Evolutionary conservation across 2,888 invertebrate species (phyloP), one percentile per base, ranked within the genome.

Genomic region (Agelastica alni): DNA sequence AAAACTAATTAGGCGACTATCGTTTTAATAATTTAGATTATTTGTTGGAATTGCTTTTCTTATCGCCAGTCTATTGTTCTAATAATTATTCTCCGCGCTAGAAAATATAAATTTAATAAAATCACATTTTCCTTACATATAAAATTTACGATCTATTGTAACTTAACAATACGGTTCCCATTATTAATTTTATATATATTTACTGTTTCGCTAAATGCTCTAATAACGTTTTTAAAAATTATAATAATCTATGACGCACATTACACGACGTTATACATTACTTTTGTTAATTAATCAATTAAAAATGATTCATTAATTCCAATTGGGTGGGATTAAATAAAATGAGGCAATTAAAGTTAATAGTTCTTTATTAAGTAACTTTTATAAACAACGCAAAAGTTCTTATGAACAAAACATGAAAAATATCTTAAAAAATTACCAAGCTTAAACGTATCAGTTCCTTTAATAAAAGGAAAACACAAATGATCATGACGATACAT

Each of bases 251-350:
- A 56, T 56, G 51, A 51, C 47, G 56, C 47, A 56, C 43, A 41
- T 30, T 32, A 18, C 26, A 20, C 18, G 46, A 34, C 41, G 30
- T n/a, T 17, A 36, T 36, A 39, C 37, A 31, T 53, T 52, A 42
- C 53, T 65, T 66, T 64, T 58, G 58, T 63, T 65, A 64, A 66
- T 64, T 63, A 65, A 60, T 63, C 59, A 59, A 60, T 66, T 64
- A 65, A 61, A 61, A 62, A 57, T 64, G 62, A 65, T 65, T 65
- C 61, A 63, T 64, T 59, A 58, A 60, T 62, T 64, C 58, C 64
- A 70, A 70, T 69, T 68, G 67, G 64, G 58, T 51, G 57, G 65
- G 67, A 69, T 70, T 67, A 70, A 70, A 70, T 69, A 69, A 70
- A 64, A 62, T 64, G 63, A 48, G 57, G 39, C 66, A 67, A 70